Evolutionary conservation across 53 echinoderm and acorn worm species (phyloP).

Genomic region (Glandiceps talaboti): DNA sequence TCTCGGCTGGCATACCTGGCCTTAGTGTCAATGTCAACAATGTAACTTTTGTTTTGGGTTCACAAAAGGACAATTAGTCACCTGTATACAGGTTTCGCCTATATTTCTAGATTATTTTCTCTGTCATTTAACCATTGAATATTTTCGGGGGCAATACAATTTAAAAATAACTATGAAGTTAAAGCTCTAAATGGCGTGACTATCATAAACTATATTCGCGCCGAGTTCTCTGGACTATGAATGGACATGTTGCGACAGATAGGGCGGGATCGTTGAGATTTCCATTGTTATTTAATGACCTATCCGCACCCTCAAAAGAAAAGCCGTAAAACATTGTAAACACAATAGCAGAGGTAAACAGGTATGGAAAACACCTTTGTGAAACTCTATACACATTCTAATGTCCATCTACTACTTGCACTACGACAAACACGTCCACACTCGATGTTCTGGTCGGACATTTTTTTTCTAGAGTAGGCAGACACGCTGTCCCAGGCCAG

Average conservation of each 20-base stretch:
- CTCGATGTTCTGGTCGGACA: neutral
- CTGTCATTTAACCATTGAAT: no score
- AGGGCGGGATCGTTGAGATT: neutral
- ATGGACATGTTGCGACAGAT: neutral
- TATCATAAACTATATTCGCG: no score
- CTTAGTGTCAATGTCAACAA: no score
- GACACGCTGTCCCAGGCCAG: neutral
- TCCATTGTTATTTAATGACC: neutral
- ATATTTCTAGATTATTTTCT: no score
- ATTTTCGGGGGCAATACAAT: no score
- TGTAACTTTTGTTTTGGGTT: no score
- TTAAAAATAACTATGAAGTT: no score
- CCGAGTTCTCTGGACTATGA: no score
- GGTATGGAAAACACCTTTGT: neutral
- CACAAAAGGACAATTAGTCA: neutral
- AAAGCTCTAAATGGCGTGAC: no score
- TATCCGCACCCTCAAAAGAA: neutral
- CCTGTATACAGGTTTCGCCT: no score
- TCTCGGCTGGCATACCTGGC: no score
- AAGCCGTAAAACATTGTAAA: neutral
- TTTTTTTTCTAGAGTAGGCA: no score
- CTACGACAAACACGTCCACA: neutral
- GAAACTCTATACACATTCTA: neutral
- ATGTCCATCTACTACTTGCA: neutral
- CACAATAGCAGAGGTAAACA: neutral